phyloP scores from a whole-genome alignment of 2,113 vertebrate species.

The Pontoporia blainvillei region DNA sequence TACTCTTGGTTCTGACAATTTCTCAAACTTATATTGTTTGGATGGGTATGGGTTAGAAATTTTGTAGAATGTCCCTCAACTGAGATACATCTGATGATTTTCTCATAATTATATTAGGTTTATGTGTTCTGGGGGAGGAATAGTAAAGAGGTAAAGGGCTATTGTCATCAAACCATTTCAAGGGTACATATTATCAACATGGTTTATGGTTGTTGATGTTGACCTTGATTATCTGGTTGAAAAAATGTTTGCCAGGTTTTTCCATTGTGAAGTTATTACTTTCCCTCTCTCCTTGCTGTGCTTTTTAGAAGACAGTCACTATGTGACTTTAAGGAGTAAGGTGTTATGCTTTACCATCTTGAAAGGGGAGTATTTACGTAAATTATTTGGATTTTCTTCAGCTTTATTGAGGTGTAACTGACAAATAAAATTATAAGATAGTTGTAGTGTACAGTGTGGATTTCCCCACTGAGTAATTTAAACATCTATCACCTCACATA shows the following conservation, averaged over 20 bases:
- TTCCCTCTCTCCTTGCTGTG: not conserved
- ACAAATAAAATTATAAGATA: not conserved
- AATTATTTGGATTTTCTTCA: not conserved
- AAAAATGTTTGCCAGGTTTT: not conserved
- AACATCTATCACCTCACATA: not conserved
- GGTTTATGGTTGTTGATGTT: not conserved
- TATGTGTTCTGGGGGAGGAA: not conserved
- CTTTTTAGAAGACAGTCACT: not conserved
- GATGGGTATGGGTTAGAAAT: not conserved
- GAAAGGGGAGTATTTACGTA: not conserved
- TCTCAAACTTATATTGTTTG: not conserved
- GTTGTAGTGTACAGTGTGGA: not conserved
- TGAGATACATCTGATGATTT: not conserved
- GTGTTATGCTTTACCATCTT: not conserved
- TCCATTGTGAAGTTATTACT: not conserved
- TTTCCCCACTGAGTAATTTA: not conserved
- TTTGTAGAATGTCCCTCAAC: not conserved
- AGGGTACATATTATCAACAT: not conserved
- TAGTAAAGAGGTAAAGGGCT: not conserved
- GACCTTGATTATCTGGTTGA: not conserved
- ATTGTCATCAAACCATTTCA: not conserved
- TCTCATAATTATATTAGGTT: not conserved
- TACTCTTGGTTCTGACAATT: not conserved
- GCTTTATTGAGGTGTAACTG: not conserved
- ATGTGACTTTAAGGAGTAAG: not conserved